Evolutionary conservation across 2,113 vertebrate genomes (phyloP).

Genomic region (Sorex araneus): DNA sequence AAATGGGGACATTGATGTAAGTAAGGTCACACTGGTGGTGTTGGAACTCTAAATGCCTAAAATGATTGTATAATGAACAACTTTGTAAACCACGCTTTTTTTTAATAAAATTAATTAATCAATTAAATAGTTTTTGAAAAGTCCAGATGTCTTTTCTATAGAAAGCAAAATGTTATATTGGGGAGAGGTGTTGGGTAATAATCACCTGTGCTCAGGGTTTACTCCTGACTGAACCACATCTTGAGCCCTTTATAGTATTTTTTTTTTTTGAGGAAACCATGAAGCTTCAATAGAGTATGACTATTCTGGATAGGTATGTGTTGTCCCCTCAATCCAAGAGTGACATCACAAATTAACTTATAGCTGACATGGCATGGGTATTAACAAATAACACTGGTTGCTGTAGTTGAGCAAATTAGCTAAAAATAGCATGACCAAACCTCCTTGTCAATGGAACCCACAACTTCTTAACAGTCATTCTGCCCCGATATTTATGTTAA

Average conservation of each 20-base stretch:
- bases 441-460: neutral
- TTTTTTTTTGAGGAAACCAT: constrained; percentile 21
- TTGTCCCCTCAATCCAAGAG: constrained; percentile 8
- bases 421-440: constrained; percentile 17
- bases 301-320: constrained; percentile 14
- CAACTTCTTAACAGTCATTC: constrained; percentile 54
- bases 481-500: constrained; percentile 45
- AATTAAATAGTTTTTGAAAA: too few relatives aligned
- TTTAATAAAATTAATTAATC: too few relatives aligned
- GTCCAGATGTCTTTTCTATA: too few relatives aligned
- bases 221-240: neutral
- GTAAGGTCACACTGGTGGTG: too few relatives aligned
- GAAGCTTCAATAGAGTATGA: neutral
- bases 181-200: too few relatives aligned
- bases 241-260: neutral
- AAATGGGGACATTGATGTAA: too few relatives aligned
- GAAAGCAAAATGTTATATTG: too few relatives aligned
- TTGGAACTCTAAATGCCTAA: too few relatives aligned
- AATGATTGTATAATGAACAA: too few relatives aligned
- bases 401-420: neutral
- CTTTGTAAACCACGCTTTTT: too few relatives aligned
- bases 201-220: neutral
- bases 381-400: neutral
- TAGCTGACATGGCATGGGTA: neutral
- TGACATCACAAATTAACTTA: constrained; percentile 23